A percentile compares a stretch with the other conserved stretches of the same genome.
Evolutionary conservation across 1,140 invertebrate species (phyloP).

Genomic region (Procambarus virginalis): DNA sequence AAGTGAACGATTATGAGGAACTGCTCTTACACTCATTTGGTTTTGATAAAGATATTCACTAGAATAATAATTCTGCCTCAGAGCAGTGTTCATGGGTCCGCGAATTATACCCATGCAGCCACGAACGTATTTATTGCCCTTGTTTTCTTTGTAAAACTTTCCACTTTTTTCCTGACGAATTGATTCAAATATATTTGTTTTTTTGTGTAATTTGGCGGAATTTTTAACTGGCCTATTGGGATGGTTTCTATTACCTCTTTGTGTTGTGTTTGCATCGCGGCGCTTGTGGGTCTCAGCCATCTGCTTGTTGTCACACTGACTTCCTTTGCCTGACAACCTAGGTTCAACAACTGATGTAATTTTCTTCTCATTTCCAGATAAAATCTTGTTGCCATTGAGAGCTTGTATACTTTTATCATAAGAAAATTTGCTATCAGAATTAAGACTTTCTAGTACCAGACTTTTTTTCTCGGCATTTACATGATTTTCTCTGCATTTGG

Average conservation of each 20-base stretch:
- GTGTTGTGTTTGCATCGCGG: neutral
- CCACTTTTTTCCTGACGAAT: neutral
- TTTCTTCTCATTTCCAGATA: neutral
- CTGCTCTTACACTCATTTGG: no score
- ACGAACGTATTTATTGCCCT: neutral
- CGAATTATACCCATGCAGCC: no score
- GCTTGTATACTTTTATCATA: neutral
- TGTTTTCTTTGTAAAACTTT: neutral
- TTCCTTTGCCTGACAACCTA: neutral
- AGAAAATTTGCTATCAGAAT: no score
- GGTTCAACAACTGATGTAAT: neutral
- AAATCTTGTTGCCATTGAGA: no score
- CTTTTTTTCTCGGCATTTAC: neutral
- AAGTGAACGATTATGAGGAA: no score
- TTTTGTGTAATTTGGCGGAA: no score
- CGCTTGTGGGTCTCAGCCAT: neutral
- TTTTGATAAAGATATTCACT: no score
- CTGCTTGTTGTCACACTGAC: neutral
- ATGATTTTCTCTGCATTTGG: neutral
- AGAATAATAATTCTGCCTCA: no score
- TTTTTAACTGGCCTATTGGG: neutral
- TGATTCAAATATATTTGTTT: neutral
- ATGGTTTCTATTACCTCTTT: neutral
- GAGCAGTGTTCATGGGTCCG: no score
- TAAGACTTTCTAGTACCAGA: no score